Evolutionary conservation across 2,888 invertebrate genomes (phyloP), one percentile per base, ranked within the genome.

Genomic region (Cordilura impudica): DNA sequence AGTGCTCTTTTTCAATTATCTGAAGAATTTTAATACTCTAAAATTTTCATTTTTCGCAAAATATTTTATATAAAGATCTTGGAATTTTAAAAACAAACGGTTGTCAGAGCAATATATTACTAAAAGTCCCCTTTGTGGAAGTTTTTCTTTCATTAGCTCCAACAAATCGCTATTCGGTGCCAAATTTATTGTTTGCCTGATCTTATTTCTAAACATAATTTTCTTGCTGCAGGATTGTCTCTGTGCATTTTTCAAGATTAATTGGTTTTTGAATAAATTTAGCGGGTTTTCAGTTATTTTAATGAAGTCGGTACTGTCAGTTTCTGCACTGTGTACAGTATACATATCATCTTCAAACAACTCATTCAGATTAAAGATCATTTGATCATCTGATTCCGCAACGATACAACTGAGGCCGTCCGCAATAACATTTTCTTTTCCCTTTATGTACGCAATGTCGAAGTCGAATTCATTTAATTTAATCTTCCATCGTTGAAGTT

Each of bases 1-100:
- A 43, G 45, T 74, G 60, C 39, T 51, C 53, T 12, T 21, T 19
- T 35, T 67, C 66, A 14, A 75, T 60, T 4, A 69, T n/a, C 14
- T 65, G 45, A 56, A 31, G 31, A 56, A 1, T 31, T 47, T 61
- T 19, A 63, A 26, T 1, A 63, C 18, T 49, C 18, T 61, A 18
- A 47, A 61, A 61, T 61, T 18, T 29, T 31, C 19, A 21, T 51
- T 65, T 12, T 31, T 21, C 2, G 49, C 51, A 35, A 65, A 65
- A 14, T 31, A 21, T 1, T 21, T 21, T 35, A n/a, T 7, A 14
- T 65, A 23, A 10, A 65, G 10, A 31, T 51, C 35, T 16, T 65
- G 49, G 21, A 63, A 63, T 35, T 14, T 2, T 14, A 31, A 31
- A 31, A 18, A 63, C n/a, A 63, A 65, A 5, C 14, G 19, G 21